Evolutionary conservation across 2,797 vertebrate genomes (phyloP).

Genomic region (Spinibarbus caldwelli): DNA sequence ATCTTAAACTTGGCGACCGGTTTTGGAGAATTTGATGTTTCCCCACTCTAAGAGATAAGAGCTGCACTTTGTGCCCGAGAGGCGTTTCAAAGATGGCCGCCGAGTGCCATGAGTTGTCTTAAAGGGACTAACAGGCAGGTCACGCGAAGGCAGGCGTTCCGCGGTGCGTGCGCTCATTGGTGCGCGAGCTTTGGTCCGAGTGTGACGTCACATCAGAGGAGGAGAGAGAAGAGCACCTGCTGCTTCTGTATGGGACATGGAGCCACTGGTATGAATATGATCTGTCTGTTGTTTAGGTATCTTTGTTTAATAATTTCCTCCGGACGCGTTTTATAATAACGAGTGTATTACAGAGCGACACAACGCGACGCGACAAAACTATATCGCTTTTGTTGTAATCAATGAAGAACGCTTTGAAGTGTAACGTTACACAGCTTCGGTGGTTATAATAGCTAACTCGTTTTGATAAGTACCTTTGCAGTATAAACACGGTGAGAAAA

Average conservation of each 20-base stretch:
- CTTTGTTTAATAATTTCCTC: background rate
- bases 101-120: too few relatives aligned
- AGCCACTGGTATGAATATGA: slow-evolving; percentile 33
- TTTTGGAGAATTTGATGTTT: too few relatives aligned
- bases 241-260: slow-evolving; percentile 39
- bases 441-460: background rate
- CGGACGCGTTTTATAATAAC: background rate
- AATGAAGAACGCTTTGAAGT: background rate
- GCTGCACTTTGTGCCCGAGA: too few relatives aligned
- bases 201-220: background rate
- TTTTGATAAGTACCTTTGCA: background rate
- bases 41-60: too few relatives aligned
- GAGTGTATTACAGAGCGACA: background rate
- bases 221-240: slow-evolving; percentile 15
- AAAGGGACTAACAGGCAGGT: too few relatives aligned
- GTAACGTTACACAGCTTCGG: background rate
- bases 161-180: slow-evolving; percentile 67
- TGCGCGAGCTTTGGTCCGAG: background rate
- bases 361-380: background rate
- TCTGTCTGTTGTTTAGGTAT: background rate
- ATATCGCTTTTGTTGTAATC: background rate
- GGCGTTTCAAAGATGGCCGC: too few relatives aligned
- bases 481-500: background rate
- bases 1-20: too few relatives aligned
- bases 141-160: slow-evolving; percentile 67